phyloP scores from a whole-genome alignment of 2,113 vertebrate genomes.

The Cariama cristata region DNA sequence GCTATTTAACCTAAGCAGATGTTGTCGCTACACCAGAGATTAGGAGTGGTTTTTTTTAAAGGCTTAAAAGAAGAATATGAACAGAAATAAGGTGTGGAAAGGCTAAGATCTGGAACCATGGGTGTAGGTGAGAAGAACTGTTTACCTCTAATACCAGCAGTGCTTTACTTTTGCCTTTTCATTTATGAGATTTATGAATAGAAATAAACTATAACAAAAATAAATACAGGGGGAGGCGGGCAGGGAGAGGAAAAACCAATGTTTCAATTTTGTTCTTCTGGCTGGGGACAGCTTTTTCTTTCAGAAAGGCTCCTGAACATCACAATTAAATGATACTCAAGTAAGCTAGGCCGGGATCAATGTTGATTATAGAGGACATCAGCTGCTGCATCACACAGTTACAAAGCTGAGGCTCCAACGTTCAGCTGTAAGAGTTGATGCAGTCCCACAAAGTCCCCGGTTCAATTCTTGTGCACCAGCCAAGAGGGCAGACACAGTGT shows the following conservation, averaged over 20 bases:
- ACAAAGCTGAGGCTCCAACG: background rate
- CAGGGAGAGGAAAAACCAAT: background rate
- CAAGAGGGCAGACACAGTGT: background rate
- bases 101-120: background rate
- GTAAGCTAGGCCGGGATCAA: background rate
- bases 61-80: background rate
- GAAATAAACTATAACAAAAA: background rate
- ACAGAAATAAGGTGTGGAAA: background rate
- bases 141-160: background rate
- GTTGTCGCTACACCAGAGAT: background rate
- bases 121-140: background rate
- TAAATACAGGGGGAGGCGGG: background rate
- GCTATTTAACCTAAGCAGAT: background rate
- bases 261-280: background rate
- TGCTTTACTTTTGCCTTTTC: background rate
- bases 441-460: background rate
- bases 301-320: background rate
- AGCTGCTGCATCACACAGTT: background rate
- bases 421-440: background rate
- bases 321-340: background rate
- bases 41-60: background rate
- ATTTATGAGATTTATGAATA: background rate
- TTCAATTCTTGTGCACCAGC: background rate
- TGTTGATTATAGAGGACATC: background rate
- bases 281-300: background rate